Conservation (phyloP, 2,113 vertebrate species). For the Anseranas semipalmata region DNA sequence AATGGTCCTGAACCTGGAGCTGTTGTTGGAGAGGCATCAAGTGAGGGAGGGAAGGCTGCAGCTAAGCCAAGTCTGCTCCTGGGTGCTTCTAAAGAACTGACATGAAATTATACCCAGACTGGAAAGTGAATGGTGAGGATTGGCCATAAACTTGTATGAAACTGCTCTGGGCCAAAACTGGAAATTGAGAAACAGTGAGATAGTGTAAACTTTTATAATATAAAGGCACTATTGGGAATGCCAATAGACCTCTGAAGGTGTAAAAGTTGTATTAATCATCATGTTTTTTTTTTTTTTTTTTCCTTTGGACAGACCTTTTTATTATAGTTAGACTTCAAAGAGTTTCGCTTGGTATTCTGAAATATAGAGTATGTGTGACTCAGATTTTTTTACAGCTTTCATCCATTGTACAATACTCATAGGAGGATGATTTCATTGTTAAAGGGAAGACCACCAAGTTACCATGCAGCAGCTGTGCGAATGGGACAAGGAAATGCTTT, state of each 20-base stretch:
- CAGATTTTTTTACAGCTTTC: background rate
- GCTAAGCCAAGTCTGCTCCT: background rate
- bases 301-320: background rate
- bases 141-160: background rate
- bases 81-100: background rate
- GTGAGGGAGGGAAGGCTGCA: background rate
- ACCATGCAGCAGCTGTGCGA: background rate
- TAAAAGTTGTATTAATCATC: background rate
- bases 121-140: background rate
- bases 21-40: background rate
- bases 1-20: background rate
- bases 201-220: background rate
- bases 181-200: background rate
- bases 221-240: background rate
- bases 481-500: background rate
- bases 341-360: background rate
- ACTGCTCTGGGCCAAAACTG: background rate
- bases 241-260: background rate
- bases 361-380: accelerated
- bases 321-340: background rate
- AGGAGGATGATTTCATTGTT: background rate
- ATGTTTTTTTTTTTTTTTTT: background rate
- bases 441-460: background rate
- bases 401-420: accelerated
- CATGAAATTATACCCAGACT: background rate